phyloP scores from a whole-genome alignment of 2,797 vertebrate species.

The Tenualosa ilisha region DNA sequence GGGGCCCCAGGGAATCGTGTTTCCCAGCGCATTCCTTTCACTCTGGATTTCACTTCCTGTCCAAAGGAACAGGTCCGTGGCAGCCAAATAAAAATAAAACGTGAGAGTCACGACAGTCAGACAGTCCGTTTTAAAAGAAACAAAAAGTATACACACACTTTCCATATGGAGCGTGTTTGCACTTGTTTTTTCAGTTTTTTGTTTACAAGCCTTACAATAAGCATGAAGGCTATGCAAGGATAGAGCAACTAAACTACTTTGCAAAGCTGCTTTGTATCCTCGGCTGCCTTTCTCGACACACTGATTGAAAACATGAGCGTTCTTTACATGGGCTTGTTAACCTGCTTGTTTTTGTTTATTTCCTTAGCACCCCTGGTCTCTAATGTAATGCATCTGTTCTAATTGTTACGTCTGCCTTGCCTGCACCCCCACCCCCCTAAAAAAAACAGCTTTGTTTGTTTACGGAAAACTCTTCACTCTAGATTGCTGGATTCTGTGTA shows the following conservation, averaged over 20 bases:
- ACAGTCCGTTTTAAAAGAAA: background rate
- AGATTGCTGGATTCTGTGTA: background rate
- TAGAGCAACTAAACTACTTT: background rate
- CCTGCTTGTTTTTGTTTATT: conserved; percentile 21
- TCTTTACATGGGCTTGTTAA: background rate
- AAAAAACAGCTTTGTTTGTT: background rate
- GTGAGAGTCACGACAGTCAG: background rate
- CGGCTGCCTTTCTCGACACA: background rate
- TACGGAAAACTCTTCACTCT: background rate
- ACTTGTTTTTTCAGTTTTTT: background rate
- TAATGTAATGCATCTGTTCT: background rate
- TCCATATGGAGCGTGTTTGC: background rate
- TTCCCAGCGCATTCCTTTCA: conserved; percentile 43
- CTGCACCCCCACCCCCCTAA: background rate
- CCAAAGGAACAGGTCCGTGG: conserved; percentile 36
- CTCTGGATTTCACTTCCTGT: conserved; percentile 39
- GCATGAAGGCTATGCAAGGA: background rate
- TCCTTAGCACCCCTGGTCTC: background rate
- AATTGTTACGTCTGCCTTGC: background rate
- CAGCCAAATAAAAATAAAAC: conserved; percentile 43
- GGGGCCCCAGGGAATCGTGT: background rate
- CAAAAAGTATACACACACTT: background rate
- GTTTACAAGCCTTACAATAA: background rate
- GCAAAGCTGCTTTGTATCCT: background rate
- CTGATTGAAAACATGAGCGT: conserved; percentile 11